Evolutionary conservation across 2,113 vertebrate species (phyloP), one percentile per base, ranked within the genome.

Genomic region (Sigmodon hispidus): DNA sequence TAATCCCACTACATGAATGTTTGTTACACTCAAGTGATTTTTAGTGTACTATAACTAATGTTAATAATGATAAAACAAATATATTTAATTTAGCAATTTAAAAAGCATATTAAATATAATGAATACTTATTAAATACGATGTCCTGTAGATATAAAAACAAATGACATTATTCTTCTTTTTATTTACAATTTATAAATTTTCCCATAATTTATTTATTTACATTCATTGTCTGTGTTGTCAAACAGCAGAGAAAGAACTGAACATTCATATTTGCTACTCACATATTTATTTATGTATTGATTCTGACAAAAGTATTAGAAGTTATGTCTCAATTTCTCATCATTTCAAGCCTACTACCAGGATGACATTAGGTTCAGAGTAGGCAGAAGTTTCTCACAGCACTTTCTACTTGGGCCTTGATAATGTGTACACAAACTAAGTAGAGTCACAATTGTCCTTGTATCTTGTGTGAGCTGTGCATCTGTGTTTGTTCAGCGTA

Each of bases 191-290:
- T 50, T 50, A 69, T 61, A 31, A 86, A 77, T 72, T 87, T 63
- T 48, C 0, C 73, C 63, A 40, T 95, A 7, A 93, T 77, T 81
- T 79, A 75, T 40, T 92, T 4, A 90, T 87, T 95, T 93, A 19
- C 3, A 40, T 7, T 91, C 8, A 50, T 36, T 16, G 4, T 65
- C 70, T 29, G 12, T 9, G 43, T 95, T 75, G 57, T 17, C 55
- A 63, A 15, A 61, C 31, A 73, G 40, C 3, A 75, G 40, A 63
- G 57, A 84, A 15, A 84, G 3, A 84, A 63, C 13, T n/a, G n/a
- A n/a, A n/a, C 9, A 43, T 22, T 43, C 22, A 61, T 61, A 22
- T 43, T 83, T 19, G 13, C 15, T 8, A 45, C n/a, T n/a, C n/a
- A 45, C 50, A 80, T 21, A 36, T 45, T 85, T 89, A 61, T 29